Conservation (phyloP, 2,113 vertebrate species). For the Reinhardtius hippoglossoides region DNA sequence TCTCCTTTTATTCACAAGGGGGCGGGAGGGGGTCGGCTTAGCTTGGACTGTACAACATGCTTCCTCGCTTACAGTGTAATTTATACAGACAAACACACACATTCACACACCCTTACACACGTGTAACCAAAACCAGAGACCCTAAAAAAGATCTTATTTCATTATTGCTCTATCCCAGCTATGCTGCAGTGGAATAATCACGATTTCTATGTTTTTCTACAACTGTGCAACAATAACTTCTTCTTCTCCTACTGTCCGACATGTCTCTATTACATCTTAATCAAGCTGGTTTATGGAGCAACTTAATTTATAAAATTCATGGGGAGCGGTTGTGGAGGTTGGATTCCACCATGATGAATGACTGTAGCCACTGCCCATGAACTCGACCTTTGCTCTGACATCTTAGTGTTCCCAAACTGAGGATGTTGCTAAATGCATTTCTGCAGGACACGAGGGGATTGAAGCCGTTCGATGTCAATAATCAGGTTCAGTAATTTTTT, state of each 20-base stretch:
- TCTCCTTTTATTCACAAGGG: slow-evolving; percentile 42
- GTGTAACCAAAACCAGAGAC: slow-evolving; percentile 1
- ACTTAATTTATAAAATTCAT: not conserved
- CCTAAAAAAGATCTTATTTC: slow-evolving; percentile 14
- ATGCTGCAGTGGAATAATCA: slow-evolving; percentile 16
- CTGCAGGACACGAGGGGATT: not conserved
- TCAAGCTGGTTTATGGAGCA: not conserved
- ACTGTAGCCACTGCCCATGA: no score
- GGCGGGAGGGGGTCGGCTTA: slow-evolving; percentile 20
- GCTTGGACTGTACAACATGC: slow-evolving; percentile 32
- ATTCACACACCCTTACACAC: slow-evolving; percentile 8
- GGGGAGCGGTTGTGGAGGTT: not conserved
- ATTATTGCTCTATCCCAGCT: slow-evolving; percentile 32
- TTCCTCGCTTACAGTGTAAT: slow-evolving; percentile 5
- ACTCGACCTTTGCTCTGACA: no score
- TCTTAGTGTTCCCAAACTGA: not conserved
- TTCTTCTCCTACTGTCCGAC: not conserved
- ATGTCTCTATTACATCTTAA: not conserved
- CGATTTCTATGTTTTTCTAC: slow-evolving; percentile 8
- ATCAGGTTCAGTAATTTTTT: not conserved
- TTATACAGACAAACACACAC: slow-evolving; percentile 21
- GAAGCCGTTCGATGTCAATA: not conserved
- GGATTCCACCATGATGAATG: no score
- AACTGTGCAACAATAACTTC: not conserved
- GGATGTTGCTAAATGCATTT: not conserved